Conservation (phyloP, 2,113 vertebrate species). For the Phainopepla nitens region DNA sequence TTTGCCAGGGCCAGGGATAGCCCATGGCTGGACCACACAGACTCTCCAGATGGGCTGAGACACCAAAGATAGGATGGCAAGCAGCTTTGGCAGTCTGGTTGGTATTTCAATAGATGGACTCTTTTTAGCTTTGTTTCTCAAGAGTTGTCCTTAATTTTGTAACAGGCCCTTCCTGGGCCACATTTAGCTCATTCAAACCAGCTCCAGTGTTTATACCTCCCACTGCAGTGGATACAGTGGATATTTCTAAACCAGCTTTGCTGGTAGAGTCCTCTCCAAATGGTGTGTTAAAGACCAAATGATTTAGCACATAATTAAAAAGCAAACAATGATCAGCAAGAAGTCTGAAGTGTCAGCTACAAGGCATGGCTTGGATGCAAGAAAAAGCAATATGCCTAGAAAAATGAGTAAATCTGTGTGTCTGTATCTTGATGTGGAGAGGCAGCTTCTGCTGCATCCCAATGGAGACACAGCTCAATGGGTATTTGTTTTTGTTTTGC, state of each 20-base stretch:
- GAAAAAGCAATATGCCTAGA: neutral
- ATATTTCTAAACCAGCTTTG: neutral
- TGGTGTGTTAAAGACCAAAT: neutral
- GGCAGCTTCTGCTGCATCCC: neutral
- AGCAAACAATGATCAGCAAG: neutral
- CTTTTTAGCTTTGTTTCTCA: neutral
- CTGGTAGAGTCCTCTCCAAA: neutral
- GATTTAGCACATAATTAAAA: constrained; percentile 30
- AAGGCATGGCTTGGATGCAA: neutral
- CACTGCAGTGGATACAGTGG: neutral
- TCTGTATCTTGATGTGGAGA: neutral
- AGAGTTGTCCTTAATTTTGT: neutral
- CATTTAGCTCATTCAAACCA: neutral
- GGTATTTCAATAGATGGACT: neutral
- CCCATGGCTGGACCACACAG: neutral
- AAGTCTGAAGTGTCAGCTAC: neutral
- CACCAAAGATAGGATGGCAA: neutral
- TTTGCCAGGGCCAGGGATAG: neutral
- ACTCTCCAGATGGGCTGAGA: neutral
- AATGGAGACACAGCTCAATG: neutral
- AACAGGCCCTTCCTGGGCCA: neutral
- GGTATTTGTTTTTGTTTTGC: neutral
- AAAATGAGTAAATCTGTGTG: neutral
- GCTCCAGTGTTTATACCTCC: neutral
- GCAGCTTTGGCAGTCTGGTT: neutral